phyloP scores from a whole-genome alignment of 2,888 invertebrate species.

The Coelopa pilipes region DNA sequence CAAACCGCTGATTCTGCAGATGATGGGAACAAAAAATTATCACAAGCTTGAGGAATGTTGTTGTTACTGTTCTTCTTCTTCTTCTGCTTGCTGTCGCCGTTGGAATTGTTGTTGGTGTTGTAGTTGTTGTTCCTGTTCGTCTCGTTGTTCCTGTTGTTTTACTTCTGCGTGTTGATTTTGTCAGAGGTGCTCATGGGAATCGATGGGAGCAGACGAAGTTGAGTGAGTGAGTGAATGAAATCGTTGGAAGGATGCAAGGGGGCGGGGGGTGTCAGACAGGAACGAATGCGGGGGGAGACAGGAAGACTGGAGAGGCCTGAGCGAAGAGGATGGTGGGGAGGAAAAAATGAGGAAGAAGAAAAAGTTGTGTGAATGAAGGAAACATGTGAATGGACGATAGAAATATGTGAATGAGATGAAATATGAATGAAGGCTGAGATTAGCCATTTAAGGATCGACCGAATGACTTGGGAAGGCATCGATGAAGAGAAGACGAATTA shows the following conservation, averaged over 20 bases:
- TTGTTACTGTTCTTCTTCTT: not conserved
- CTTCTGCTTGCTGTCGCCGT: not conserved
- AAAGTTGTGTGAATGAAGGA: too few relatives aligned
- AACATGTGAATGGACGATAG: too few relatives aligned
- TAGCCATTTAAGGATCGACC: not conserved
- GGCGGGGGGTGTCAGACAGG: too few relatives aligned
- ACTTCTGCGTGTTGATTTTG: not conserved
- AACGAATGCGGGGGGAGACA: too few relatives aligned
- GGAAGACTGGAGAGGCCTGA: too few relatives aligned
- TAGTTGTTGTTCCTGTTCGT: too few relatives aligned
- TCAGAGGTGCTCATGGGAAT: not conserved
- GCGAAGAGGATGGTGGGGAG: too few relatives aligned
- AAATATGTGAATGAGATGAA: not conserved
- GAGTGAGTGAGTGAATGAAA: slow-evolving; percentile 8
- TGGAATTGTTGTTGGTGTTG: not conserved
- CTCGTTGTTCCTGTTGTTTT: too few relatives aligned
- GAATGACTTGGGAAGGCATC: slow-evolving; percentile 18
- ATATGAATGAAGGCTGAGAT: not conserved
- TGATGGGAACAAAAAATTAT: slow-evolving; percentile 25
- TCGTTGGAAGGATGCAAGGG: not conserved
- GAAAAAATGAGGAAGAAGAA: too few relatives aligned
- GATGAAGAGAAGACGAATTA: not conserved
- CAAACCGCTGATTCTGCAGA: not conserved
- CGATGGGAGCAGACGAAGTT: not conserved
- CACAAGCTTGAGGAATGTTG: slow-evolving; percentile 14